These are phyloP conservation scores for Ochropleura plecta DNA, from an alignment of 2,888 invertebrate genomes.

Conservation along the genomic window DNA sequence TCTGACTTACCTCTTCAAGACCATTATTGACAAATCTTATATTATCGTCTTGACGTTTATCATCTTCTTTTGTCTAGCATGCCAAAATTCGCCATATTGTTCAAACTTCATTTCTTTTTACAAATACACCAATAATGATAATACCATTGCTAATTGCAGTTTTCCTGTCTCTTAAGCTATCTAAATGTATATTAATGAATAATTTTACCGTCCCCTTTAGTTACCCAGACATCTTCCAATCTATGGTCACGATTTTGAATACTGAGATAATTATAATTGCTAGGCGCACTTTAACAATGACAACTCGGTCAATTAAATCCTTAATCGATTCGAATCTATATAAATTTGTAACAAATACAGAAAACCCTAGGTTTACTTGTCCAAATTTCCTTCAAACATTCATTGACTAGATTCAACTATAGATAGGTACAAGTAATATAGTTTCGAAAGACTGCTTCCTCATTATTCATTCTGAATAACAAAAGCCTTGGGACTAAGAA, in stretches of 20 bases:
- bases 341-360: slow-evolving; percentile 8
- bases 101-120: background rate
- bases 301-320: slow-evolving; percentile 42
- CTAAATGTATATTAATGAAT: slow-evolving; percentile 21
- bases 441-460: slow-evolving; percentile 48
- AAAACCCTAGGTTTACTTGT: background rate
- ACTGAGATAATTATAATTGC: slow-evolving; percentile 50
- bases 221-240: slow-evolving; percentile 46
- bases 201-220: slow-evolving; percentile 24
- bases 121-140: background rate
- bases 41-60: background rate
- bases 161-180: background rate
- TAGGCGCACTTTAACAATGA: slow-evolving; percentile 12
- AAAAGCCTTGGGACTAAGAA: slow-evolving; percentile 45
- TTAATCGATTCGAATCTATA: slow-evolving; percentile 2
- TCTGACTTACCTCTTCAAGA: background rate
- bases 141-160: background rate
- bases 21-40: background rate
- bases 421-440: slow-evolving; percentile 15
- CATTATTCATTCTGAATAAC: slow-evolving; percentile 38
- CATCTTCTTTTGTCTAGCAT: background rate
- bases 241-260: slow-evolving; percentile 53
- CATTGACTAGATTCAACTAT: slow-evolving; percentile 23
- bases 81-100: background rate
- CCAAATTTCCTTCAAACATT: background rate